These are phyloP conservation scores for Rattus rattus DNA, from an alignment of 2,113 vertebrate genomes.

Conservation along the genomic window DNA sequence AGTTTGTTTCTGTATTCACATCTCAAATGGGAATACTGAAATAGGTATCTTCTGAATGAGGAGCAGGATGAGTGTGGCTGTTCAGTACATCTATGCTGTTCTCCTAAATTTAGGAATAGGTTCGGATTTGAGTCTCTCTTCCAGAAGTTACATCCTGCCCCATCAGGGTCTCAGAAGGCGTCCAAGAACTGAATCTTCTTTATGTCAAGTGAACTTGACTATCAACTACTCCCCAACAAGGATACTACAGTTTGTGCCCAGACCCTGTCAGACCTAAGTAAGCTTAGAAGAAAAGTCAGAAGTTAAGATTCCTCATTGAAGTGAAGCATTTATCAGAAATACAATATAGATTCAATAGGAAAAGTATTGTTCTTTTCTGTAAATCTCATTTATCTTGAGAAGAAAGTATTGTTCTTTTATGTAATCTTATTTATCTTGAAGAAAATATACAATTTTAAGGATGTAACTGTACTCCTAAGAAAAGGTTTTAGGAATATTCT, in stretches of 20 bases:
- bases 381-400: not conserved
- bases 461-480: slow-evolving; percentile 1
- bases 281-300: not conserved
- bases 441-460: not conserved
- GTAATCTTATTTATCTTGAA: not conserved
- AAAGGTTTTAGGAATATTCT: not conserved
- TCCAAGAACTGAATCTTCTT: not conserved
- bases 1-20: not conserved
- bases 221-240: not conserved
- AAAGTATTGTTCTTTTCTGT: not conserved
- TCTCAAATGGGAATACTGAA: not conserved
- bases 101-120: not conserved
- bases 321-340: not conserved
- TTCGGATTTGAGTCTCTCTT: not conserved
- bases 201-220: not conserved
- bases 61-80: accelerated
- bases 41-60: not conserved
- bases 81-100: not conserved
- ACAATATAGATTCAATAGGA: not conserved
- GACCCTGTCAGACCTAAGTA: not conserved
- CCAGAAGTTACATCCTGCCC: not conserved
- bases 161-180: not conserved
- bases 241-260: not conserved
- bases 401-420: not conserved
- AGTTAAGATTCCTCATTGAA: not conserved